These are phyloP conservation scores for Neelides sp. DNA, from an alignment of 1,140 invertebrate genomes.

Conservation along the genomic window DNA sequence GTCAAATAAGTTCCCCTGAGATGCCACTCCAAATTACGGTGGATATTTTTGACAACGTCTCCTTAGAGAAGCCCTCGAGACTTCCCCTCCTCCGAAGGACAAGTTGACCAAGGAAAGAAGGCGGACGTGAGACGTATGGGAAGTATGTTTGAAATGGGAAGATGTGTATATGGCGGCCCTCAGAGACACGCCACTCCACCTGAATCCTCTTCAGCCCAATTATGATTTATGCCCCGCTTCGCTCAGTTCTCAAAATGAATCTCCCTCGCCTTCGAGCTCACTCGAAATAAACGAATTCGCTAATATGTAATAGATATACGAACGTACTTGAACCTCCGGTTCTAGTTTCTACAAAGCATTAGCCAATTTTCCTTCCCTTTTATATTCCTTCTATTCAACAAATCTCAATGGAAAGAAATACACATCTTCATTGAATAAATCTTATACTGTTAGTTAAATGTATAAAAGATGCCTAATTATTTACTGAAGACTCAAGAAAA, in stretches of 20 bases:
- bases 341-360: too few species aligned
- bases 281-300: too few species aligned
- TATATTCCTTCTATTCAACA: too few species aligned
- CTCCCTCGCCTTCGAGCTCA: too few species aligned
- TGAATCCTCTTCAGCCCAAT: background rate
- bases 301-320: too few species aligned
- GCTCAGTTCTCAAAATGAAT: background rate
- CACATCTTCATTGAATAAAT: too few species aligned
- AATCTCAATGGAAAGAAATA: too few species aligned
- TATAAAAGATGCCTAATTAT: too few species aligned
- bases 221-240: background rate
- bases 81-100: background rate
- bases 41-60: constrained; percentile 31
- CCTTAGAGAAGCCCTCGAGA: constrained; percentile 7
- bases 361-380: too few species aligned
- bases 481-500: too few species aligned
- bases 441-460: too few species aligned
- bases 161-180: background rate
- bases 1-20: constrained; percentile 32
- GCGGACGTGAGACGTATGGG: background rate
- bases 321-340: too few species aligned
- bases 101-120: constrained; percentile 4
- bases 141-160: background rate
- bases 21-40: constrained; percentile 32
- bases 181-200: background rate